phyloP scores from a whole-genome alignment of 2,113 vertebrate species.

The Condylura cristata region DNA sequence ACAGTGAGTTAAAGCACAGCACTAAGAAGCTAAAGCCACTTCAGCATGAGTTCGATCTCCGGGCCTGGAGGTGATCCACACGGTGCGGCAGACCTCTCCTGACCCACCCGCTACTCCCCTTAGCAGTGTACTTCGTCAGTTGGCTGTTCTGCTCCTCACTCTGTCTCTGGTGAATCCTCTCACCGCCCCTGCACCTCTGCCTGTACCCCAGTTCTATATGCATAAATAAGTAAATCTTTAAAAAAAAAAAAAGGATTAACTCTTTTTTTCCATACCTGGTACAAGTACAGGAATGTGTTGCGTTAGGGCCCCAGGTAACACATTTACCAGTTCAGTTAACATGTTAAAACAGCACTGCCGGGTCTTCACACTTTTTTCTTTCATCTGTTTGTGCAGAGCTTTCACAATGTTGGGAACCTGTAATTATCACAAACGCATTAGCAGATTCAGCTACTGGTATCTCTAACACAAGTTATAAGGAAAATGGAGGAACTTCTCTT shows the following conservation, averaged over 20 bases:
- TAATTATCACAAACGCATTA: slow-evolving; percentile 81
- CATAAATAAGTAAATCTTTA: too few relatives aligned
- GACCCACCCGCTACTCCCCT: too few relatives aligned
- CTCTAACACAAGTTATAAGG: slow-evolving; percentile 55
- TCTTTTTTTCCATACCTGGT: slow-evolving; percentile 90
- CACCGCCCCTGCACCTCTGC: too few relatives aligned
- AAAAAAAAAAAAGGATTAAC: not conserved
- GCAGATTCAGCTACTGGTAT: not conserved
- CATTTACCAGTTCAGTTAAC: slow-evolving; percentile 98
- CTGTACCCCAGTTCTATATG: too few relatives aligned
- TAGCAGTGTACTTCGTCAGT: too few relatives aligned
- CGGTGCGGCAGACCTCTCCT: too few relatives aligned
- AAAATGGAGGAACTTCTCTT: not conserved
- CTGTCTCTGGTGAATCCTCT: too few relatives aligned
- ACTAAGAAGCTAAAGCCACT: too few relatives aligned
- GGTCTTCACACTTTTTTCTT: slow-evolving; percentile 99
- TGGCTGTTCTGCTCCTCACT: too few relatives aligned
- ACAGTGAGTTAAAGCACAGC: too few relatives aligned
- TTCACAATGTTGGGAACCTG: slow-evolving; percentile 99
- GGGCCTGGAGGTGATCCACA: too few relatives aligned
- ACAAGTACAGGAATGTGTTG: slow-evolving; percentile 97
- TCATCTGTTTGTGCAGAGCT: slow-evolving; percentile 99
- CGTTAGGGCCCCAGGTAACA: slow-evolving; percentile 96
- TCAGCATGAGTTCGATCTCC: too few relatives aligned
- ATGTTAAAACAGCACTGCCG: slow-evolving; percentile 99